Evolutionary conservation across 2,888 invertebrate species (phyloP).

Genomic region (Arenicola marina): DNA sequence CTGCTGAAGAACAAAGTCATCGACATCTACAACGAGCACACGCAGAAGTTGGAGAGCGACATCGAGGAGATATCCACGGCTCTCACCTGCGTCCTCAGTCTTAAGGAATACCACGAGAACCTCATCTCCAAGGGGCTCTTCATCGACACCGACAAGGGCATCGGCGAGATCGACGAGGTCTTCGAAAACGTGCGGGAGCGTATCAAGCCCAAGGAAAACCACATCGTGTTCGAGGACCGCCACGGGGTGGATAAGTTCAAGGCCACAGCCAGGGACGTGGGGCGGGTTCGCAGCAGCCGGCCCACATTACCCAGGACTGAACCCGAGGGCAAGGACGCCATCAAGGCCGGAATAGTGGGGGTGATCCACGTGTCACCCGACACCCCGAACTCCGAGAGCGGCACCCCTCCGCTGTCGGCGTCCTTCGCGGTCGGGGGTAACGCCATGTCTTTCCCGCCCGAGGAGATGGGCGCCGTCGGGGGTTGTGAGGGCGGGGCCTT

Average conservation of each 20-base stretch:
- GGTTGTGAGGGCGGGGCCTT: not conserved
- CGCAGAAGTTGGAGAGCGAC: constrained; percentile 29
- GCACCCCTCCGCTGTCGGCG: not conserved
- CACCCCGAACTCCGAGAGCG: not conserved
- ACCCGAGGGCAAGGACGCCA: constrained; percentile 24
- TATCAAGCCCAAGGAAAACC: constrained; percentile 28
- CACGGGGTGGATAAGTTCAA: constrained; percentile 33
- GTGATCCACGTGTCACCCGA: not conserved
- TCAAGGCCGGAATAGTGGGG: not conserved
- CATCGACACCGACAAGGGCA: constrained; percentile 27
- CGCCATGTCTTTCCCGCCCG: no score
- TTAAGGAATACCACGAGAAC: constrained; percentile 38
- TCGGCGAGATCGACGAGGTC: constrained; percentile 34
- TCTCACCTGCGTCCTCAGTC: constrained; percentile 35
- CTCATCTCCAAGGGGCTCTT: constrained; percentile 29
- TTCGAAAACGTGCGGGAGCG: constrained; percentile 25
- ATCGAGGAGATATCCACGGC: constrained; percentile 37
- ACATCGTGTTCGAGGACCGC: constrained; percentile 34
- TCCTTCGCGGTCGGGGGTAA: not conserved
- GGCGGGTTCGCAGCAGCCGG: constrained; percentile 21
- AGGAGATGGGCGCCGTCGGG: not conserved
- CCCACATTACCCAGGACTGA: constrained; percentile 16
- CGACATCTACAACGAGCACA: constrained; percentile 35
- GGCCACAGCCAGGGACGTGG: constrained; percentile 31
- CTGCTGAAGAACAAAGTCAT: constrained; percentile 40